These are phyloP conservation scores for Zootoca vivipara DNA, from an alignment of 2,113 vertebrate genomes.

Conservation along the genomic window DNA sequence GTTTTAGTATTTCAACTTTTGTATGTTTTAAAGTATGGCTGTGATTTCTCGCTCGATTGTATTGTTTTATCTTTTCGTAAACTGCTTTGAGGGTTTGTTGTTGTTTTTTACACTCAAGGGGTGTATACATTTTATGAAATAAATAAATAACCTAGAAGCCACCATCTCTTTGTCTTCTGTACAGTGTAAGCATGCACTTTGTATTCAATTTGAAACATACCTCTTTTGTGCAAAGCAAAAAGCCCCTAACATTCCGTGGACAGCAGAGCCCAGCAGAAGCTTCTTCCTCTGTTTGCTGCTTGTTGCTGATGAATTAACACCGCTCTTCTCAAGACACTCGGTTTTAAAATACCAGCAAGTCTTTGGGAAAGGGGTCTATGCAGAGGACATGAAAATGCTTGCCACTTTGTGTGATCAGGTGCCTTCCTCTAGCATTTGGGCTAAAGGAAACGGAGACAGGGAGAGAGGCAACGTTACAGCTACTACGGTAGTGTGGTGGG, in stretches of 20 bases:
- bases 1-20: too few species aligned
- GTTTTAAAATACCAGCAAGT: not conserved
- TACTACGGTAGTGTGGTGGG: not conserved
- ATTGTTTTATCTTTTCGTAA: too few species aligned
- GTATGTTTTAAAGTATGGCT: too few species aligned
- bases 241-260: not conserved
- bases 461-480: slow-evolving; percentile 20
- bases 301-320: slow-evolving; percentile 4
- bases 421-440: not conserved
- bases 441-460: not conserved
- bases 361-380: not conserved
- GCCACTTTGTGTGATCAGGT: not conserved
- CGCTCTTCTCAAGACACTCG: slow-evolving; percentile 21
- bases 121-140: not conserved
- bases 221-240: slow-evolving; percentile 28
- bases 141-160: too few species aligned
- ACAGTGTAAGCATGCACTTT: slow-evolving; percentile 1
- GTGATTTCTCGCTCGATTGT: too few species aligned
- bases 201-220: slow-evolving; percentile 11
- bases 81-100: too few species aligned
- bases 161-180: slow-evolving; percentile 36
- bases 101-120: too few species aligned
- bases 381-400: slow-evolving; percentile 46
- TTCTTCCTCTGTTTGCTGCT: slow-evolving; percentile 28
- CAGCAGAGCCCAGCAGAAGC: slow-evolving; percentile 4